These are phyloP conservation scores for Osmoderma eremita DNA, from an alignment of 2,888 invertebrate species.

Conservation along the genomic window DNA sequence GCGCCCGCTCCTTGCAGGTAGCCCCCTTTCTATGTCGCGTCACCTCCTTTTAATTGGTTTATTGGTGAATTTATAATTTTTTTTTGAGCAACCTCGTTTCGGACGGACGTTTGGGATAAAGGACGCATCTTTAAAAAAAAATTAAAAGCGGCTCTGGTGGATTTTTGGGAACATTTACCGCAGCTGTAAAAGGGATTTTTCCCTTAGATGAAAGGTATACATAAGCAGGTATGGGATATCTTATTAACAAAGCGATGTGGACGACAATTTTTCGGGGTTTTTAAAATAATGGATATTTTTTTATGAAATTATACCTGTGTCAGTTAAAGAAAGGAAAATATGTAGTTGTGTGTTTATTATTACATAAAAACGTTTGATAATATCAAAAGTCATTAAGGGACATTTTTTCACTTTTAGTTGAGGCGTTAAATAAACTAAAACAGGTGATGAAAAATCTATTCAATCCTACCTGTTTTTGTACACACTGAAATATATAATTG, in stretches of 20 bases:
- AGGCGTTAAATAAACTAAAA: background rate
- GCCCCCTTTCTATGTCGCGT: no score
- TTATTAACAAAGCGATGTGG: slow-evolving; percentile 22
- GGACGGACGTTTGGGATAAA: background rate
- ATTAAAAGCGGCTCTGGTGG: background rate
- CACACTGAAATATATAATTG: slow-evolving; percentile 45
- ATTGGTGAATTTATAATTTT: slow-evolving; percentile 22
- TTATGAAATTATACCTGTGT: slow-evolving; percentile 29
- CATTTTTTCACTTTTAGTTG: no score
- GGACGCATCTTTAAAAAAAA: background rate
- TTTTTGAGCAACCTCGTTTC: background rate
- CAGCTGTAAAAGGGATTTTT: slow-evolving; percentile 21
- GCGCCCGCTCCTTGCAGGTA: background rate
- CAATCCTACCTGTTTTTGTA: slow-evolving; percentile 27
- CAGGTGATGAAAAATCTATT: slow-evolving; percentile 37
- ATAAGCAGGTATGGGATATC: slow-evolving; percentile 34
- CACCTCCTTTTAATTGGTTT: slow-evolving; percentile 23
- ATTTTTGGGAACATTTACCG: background rate
- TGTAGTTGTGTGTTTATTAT: no score
- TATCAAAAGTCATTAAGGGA: no score
- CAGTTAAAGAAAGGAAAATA: background rate
- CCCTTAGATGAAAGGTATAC: slow-evolving; percentile 23
- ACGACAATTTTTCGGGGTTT: slow-evolving; percentile 17
- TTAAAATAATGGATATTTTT: slow-evolving; percentile 3
- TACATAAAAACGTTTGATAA: no score